Percentiles rank a stretch among this genome's conserved stretches.
phyloP scores from a whole-genome alignment of 2,888 invertebrate species.

The Tricholauxania praeusta region DNA sequence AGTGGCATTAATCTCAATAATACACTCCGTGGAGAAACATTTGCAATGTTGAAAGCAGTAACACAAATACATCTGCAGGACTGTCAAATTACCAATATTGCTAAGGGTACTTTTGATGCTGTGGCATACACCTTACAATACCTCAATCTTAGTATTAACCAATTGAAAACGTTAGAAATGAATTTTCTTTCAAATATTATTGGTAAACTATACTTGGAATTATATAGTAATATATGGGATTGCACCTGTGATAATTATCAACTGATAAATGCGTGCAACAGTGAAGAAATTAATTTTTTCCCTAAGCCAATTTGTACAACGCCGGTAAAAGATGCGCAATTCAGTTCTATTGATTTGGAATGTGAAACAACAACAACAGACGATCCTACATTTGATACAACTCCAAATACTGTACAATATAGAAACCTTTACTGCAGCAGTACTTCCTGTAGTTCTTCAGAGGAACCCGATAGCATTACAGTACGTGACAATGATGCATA shows the following conservation, averaged over 20 bases:
- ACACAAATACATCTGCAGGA: conserved; percentile 45
- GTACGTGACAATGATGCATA: conserved; percentile 20
- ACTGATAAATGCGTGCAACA: conserved; percentile 34
- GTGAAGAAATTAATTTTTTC: conserved; percentile 2
- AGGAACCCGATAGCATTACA: neutral
- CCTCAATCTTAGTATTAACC: conserved; percentile 51
- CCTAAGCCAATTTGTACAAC: conserved; percentile 39
- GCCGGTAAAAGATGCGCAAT: conserved; percentile 37
- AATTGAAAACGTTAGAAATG: conserved; percentile 40
- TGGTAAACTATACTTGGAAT: neutral
- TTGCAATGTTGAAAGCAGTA: conserved; percentile 46
- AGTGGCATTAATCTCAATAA: conserved; percentile 50
- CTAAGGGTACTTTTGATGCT: conserved; percentile 33
- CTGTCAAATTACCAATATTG: conserved; percentile 44
- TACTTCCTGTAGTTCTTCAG: neutral
- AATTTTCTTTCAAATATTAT: conserved; percentile 39
- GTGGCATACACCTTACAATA: conserved; percentile 29
- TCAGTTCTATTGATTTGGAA: conserved; percentile 3
- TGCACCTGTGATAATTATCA: conserved; percentile 47
- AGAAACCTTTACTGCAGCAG: no score
- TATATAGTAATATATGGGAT: conserved; percentile 50
- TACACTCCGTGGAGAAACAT: conserved; percentile 41
- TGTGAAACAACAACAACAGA: conserved; percentile 30
- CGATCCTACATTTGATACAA: neutral
- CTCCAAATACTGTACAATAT: neutral